Conservation (phyloP, 1,140 invertebrate genomes). For the Drosophila melanica region DNA sequence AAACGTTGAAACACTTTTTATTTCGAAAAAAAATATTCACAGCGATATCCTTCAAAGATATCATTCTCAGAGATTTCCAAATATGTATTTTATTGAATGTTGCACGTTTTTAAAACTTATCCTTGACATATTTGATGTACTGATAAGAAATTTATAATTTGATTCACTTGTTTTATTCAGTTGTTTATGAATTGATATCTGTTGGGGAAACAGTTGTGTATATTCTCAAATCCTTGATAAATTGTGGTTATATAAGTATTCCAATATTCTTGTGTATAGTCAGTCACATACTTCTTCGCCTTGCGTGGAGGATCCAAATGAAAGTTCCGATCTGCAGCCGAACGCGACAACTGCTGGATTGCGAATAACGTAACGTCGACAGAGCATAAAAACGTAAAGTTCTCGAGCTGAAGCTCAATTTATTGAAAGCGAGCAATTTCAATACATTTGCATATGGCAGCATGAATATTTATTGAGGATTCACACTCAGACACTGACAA, state of each 20-base stretch:
- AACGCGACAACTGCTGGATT: constrained; percentile 83
- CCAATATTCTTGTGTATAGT: not conserved
- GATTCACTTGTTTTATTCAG: constrained; percentile 4
- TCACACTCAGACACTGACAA: constrained; percentile 38
- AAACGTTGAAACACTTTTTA: not conserved
- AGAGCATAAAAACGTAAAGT: constrained; percentile 61
- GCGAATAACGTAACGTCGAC: constrained; percentile 74
- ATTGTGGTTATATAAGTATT: constrained; percentile 17
- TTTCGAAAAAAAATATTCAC: not conserved
- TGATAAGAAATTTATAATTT: not conserved
- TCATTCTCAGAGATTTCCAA: not conserved
- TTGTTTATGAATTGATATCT: not conserved
- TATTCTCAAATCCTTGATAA: constrained; percentile 23
- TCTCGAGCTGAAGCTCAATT: constrained; percentile 69
- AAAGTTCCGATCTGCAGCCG: constrained; percentile 73
- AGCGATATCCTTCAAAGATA: no score
- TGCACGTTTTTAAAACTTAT: not conserved
- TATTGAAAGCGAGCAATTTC: constrained; percentile 67
- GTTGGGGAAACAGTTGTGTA: not conserved
- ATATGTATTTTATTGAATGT: not conserved
- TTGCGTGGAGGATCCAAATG: constrained; percentile 52
- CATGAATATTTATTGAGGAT: constrained; percentile 79
- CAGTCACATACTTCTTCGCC: constrained; percentile 65
- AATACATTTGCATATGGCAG: constrained; percentile 77
- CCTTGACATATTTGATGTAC: constrained; percentile 11